phyloP scores from a whole-genome alignment of 2,797 vertebrate species.

The Neosalanx taihuensis region DNA sequence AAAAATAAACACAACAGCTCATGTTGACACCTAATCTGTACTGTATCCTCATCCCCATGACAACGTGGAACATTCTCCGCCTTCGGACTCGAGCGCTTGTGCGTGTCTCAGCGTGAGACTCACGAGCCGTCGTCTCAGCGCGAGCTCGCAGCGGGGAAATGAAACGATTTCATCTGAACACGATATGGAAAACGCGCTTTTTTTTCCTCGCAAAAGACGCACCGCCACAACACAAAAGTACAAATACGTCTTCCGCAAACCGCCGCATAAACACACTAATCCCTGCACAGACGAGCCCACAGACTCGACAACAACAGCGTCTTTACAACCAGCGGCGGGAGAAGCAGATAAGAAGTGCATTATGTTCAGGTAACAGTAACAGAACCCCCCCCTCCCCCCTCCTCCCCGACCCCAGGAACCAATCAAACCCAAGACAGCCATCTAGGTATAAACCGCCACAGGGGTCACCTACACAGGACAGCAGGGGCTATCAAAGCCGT shows the following conservation, averaged over 20 bases:
- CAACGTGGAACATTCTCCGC: neutral
- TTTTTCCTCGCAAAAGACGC: neutral
- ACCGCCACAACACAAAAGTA: neutral
- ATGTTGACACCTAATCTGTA: neutral
- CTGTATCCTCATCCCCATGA: too few species aligned
- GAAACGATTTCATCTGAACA: neutral
- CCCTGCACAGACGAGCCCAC: conserved; percentile 22
- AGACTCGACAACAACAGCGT: conserved; percentile 12
- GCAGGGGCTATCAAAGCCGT: conserved; percentile 14
- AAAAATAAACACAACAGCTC: neutral
- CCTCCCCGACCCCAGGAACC: conserved; percentile 17
- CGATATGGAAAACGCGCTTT: neutral
- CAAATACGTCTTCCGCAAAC: neutral
- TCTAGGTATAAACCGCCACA: conserved; percentile 16
- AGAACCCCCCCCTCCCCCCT: conserved; percentile 23
- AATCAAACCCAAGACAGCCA: conserved; percentile 21
- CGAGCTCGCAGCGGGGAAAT: neutral
- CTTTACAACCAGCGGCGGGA: conserved; percentile 37
- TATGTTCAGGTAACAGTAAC: conserved; percentile 11
- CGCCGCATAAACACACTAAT: conserved; percentile 7
- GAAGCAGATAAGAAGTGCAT: conserved; percentile 23
- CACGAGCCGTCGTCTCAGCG: neutral
- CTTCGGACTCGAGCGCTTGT: neutral
- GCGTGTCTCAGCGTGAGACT: neutral
- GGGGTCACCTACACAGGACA: conserved; percentile 25